Evolutionary conservation across 2,797 vertebrate genomes (phyloP).

Genomic region (Trachurus trachurus): DNA sequence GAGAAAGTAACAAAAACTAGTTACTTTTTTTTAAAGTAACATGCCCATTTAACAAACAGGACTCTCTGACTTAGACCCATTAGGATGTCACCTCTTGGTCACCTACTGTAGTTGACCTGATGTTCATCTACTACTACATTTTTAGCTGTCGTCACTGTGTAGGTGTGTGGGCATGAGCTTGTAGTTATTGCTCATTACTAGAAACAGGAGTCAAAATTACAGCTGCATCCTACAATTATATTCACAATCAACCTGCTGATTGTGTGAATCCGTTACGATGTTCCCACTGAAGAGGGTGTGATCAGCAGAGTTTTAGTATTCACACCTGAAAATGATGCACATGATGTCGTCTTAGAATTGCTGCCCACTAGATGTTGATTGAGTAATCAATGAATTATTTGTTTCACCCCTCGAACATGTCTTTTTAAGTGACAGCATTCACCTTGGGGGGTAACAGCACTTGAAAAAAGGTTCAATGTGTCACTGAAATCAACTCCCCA

Average conservation of each 20-base stretch:
- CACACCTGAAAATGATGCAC: neutral
- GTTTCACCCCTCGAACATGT: neutral
- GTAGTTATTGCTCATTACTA: neutral
- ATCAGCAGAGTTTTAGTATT: neutral
- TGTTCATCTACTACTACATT: neutral
- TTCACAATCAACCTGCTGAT: neutral
- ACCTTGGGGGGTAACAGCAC: neutral
- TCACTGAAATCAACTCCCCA: neutral
- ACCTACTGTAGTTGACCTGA: too few relatives aligned
- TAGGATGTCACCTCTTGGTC: too few relatives aligned
- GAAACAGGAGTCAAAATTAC: constrained; percentile 2
- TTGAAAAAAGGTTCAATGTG: neutral
- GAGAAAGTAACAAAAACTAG: too few relatives aligned
- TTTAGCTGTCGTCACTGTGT: neutral
- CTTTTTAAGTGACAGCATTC: neutral
- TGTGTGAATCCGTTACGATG: neutral
- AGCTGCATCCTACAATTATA: neutral
- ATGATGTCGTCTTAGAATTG: neutral
- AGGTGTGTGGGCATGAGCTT: neutral
- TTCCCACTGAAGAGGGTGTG: neutral
- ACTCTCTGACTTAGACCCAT: too few relatives aligned
- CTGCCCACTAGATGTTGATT: neutral
- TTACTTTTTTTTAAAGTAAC: too few relatives aligned
- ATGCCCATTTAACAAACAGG: too few relatives aligned
- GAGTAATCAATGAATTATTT: neutral